phyloP scores from a whole-genome alignment of 2,113 vertebrate genomes.

The Pardalotus punctatus region DNA sequence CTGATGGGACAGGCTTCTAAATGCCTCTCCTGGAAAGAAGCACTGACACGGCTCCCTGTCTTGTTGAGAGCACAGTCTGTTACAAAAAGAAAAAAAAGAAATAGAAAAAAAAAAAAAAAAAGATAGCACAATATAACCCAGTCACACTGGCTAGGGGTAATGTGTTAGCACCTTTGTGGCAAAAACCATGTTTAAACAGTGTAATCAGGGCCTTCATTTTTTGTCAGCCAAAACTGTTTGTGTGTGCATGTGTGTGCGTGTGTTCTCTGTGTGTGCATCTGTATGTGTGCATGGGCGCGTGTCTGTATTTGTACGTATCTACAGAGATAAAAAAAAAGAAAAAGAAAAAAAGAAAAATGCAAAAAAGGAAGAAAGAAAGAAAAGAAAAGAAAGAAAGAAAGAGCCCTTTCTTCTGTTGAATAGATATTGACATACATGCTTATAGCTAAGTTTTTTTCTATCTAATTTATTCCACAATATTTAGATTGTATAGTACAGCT shows the following conservation, averaged over 20 bases:
- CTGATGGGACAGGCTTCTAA: not conserved
- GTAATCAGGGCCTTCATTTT: constrained; percentile 52
- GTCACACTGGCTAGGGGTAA: constrained; percentile 21
- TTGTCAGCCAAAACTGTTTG: constrained; percentile 58
- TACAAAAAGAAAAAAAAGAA: no score
- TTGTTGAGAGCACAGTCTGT: not conserved
- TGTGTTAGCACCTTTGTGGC: constrained; percentile 50
- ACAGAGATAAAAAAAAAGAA: constrained; percentile 66
- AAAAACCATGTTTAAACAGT: constrained; percentile 23
- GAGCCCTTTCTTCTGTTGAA: constrained; percentile 78
- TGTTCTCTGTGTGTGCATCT: not conserved
- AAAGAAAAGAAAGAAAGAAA: constrained; percentile 16
- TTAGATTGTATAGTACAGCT: constrained; percentile 88
- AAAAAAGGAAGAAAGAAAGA: constrained; percentile 22
- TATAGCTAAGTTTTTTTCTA: constrained; percentile 82
- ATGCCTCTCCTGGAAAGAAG: not conserved
- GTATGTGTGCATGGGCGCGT: not conserved
- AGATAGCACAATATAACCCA: constrained; percentile 5
- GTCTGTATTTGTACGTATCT: constrained; percentile 63
- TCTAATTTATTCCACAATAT: constrained; percentile 91
- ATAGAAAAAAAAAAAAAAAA: not conserved
- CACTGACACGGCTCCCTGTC: not conserved
- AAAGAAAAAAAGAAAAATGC: not conserved
- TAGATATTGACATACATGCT: constrained; percentile 82
- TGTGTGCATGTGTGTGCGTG: not conserved